Evolutionary conservation across 2,797 vertebrate genomes (phyloP).

Genomic region (Thripadectes ignobilis): DNA sequence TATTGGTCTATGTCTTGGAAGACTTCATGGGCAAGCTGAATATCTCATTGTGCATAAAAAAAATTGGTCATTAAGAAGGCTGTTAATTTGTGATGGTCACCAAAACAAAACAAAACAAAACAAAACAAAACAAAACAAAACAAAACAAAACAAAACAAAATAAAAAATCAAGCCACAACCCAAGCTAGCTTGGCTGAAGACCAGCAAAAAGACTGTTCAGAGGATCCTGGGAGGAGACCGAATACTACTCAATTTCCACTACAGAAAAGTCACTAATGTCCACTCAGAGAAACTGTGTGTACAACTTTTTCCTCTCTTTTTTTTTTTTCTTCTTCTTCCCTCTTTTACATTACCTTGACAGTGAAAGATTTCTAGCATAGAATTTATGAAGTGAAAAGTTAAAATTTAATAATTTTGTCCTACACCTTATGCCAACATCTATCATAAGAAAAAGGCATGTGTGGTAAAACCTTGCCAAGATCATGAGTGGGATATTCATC

Average conservation of each 20-base stretch:
- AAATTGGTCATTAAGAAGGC: not conserved
- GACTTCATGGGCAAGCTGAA: not conserved
- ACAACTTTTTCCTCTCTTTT: accelerated
- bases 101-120: not conserved
- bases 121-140: not conserved
- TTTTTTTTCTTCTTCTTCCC: not conserved
- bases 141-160: not conserved
- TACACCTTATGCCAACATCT: not conserved
- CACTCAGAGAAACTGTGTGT: not conserved
- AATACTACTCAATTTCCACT: not conserved
- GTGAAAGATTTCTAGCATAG: not conserved
- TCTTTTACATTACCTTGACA: not conserved
- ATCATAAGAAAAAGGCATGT: not conserved
- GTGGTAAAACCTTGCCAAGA: not conserved
- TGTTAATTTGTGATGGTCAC: not conserved
- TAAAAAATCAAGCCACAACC: not conserved
- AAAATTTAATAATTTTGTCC: not conserved
- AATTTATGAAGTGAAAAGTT: not conserved
- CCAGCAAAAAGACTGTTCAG: not conserved
- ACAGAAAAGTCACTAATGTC: not conserved
- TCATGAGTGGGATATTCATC: not conserved
- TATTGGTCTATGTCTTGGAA: not conserved
- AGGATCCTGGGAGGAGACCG: not conserved
- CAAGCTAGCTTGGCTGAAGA: not conserved
- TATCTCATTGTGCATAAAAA: accelerated